Evolutionary conservation across 2,113 vertebrate genomes (phyloP), one percentile per base, ranked within the genome.

Genomic region (Lepus europaeus): DNA sequence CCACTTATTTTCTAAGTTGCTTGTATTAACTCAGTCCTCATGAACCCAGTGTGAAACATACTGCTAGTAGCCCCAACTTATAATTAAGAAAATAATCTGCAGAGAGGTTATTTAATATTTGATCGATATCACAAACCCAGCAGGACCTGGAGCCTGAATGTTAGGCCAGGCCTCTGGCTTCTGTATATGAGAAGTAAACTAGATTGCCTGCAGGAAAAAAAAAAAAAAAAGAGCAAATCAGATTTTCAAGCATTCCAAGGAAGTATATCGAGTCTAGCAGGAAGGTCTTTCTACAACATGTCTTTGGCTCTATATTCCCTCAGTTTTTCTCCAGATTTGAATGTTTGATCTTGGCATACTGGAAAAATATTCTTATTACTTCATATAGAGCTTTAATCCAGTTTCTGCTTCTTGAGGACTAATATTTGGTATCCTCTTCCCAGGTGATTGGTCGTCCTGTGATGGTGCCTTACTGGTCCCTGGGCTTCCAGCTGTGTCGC

Each of bases 401-500:
- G 5, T 23, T 17, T 66, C 16, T 93, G 17, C 49, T 29, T 91
- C 29, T 53, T 23, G 87, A 83, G 1, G 9, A 51, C 13, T 87
- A 79, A 53, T 29, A 49, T 74, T 92, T 83, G 87, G 20, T 89
- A 33, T 33, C 33, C 33, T 33, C 88, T 95, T 98, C 94, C 77
- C 94, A 99, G 99, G 95, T 99, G 90, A 97, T 99, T 95, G 99
- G 99, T 51, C 98, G 98, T 61, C 99, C 99, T 0, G 98, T 99
- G 95, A 98, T 99, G 98, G 99, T 99, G 56, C 98, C 99, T 78
- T 99, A 99, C 97, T 99, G 99, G 99, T 96, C 99, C 66, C 97
- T 99, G 95, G 99, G 99, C 64, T 99, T 99, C 98, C 99, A 99
- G 96, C 98, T 99, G 77, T 99, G 99, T 98, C 99, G 99, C 96